These are phyloP conservation scores for Tachystola acroxantha DNA, from an alignment of 2,888 invertebrate genomes.

Conservation along the genomic window DNA sequence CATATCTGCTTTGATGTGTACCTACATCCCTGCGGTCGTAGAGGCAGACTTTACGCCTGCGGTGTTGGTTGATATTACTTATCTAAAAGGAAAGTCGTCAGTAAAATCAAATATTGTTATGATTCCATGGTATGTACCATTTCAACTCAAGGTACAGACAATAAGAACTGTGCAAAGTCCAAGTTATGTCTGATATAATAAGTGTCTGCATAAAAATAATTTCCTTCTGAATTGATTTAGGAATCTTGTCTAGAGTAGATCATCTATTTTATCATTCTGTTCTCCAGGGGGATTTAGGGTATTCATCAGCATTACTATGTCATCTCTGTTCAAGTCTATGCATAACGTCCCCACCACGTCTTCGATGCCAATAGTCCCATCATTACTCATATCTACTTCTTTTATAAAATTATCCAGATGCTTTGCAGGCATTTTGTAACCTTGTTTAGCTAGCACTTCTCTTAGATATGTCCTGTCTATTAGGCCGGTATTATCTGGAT, in stretches of 20 bases:
- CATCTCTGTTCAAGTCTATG: conserved; percentile 60
- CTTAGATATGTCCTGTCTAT: conserved; percentile 52
- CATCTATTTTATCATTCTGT: conserved; percentile 6
- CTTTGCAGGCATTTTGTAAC: conserved; percentile 50
- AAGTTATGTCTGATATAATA: too few relatives aligned
- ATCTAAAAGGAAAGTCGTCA: too few relatives aligned
- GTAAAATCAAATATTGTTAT: too few relatives aligned
- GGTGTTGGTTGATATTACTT: too few relatives aligned
- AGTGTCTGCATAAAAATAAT: too few relatives aligned
- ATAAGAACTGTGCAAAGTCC: too few relatives aligned
- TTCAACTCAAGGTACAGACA: too few relatives aligned
- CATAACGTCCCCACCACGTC: conserved; percentile 67
- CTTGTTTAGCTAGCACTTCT: conserved; percentile 45
- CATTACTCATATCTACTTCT: conserved; percentile 62
- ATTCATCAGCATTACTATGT: conserved; percentile 39
- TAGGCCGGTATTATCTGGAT: conserved; percentile 43
- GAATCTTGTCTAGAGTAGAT: conserved; percentile 3
- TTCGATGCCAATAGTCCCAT: conserved; percentile 62
- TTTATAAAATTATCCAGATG: conserved; percentile 53
- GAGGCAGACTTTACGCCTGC: too few relatives aligned
- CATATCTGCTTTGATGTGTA: too few relatives aligned
- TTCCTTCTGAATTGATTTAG: too few relatives aligned
- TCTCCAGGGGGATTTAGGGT: conserved; percentile 7
- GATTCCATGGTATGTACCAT: too few relatives aligned
- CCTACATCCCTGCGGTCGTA: too few relatives aligned